Base-by-base conservation (phyloP, 2,888 invertebrate genomes). In the Eilema sororculum region DNA sequence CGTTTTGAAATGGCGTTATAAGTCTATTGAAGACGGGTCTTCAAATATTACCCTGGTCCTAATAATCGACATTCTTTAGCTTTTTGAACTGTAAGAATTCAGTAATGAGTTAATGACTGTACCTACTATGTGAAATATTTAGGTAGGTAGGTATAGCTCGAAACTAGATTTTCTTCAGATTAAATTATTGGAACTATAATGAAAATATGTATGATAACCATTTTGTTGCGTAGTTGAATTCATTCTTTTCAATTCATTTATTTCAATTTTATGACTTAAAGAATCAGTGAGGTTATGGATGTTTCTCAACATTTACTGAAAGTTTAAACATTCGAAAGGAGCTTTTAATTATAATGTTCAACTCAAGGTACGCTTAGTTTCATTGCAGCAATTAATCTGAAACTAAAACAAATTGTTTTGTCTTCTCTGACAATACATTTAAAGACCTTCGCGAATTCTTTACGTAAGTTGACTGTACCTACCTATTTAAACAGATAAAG, bases 381-480 rank as follows among this genome's bases (percentile, higher is more conserved):
- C 67, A 65, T 63, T 59, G 8, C 24, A 30, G 65, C 56, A 76
- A 76, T 74, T 70, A 76, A 76, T 75, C 52, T 74, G 57, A 69
- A 74, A 22, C 28, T 65, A 58, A 61, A 71, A 74, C 68, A 20
- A 62, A 41, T 10, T 20, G 24, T 62, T 57, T 56, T 68, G 25
- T 57, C 24, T 46, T 41, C 33, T 46, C 67, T 59, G 24, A 56
- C 41, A 24, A 37, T 71, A 64, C 25, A n/a, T 59, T 74, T 71
- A 61, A 72, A 69, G 62, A 68, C 72, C 79, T 81, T 81, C 65
- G 12, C 3, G 28, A 70, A 30, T 65, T 60, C 71, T 76, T 74
- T 77, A 71, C 75, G 77, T 68, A 80, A 73, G 78, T 79, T 82
- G 81, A 22, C 77, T 61, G 28, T 41, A 60, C 59, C 67, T 71